phyloP scores from a whole-genome alignment of 2,113 vertebrate genomes.

The Sceloporus undulatus region DNA sequence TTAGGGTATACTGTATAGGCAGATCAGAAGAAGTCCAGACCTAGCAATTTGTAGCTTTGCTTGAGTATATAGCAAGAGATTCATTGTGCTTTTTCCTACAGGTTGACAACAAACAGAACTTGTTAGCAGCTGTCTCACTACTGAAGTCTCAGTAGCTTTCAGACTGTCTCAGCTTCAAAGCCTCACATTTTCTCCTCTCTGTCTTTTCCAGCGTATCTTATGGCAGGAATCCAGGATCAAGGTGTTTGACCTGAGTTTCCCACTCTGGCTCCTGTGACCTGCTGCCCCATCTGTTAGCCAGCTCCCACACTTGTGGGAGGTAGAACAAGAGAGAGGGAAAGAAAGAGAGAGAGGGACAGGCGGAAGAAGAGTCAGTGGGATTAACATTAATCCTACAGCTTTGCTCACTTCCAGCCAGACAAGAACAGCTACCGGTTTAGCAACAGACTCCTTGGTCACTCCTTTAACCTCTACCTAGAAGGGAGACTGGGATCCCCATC shows the following conservation, averaged over 20 bases:
- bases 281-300: background rate
- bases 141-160: rapidly evolving
- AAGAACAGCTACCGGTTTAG: rapidly evolving
- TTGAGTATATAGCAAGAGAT: background rate
- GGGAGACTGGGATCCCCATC: background rate
- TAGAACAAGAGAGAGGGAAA: background rate
- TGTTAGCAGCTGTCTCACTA: background rate
- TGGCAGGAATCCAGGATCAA: background rate
- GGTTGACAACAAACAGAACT: background rate
- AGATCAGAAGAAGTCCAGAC: background rate
- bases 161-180: background rate
- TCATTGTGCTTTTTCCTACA: background rate
- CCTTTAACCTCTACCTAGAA: rapidly evolving
- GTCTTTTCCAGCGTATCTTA: conserved; percentile 52
- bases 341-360: background rate
- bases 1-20: too few species aligned
- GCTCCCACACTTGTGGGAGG: background rate
- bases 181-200: conserved; percentile 4
- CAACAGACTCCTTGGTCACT: background rate
- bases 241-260: background rate
- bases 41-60: background rate
- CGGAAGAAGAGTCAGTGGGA: conserved; percentile 9
- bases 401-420: conserved; percentile 35
- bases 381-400: conserved; percentile 33
- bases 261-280: background rate